Base-by-base conservation (phyloP, 2,113 vertebrate species). In the Brachypteracias leptosomus region DNA sequence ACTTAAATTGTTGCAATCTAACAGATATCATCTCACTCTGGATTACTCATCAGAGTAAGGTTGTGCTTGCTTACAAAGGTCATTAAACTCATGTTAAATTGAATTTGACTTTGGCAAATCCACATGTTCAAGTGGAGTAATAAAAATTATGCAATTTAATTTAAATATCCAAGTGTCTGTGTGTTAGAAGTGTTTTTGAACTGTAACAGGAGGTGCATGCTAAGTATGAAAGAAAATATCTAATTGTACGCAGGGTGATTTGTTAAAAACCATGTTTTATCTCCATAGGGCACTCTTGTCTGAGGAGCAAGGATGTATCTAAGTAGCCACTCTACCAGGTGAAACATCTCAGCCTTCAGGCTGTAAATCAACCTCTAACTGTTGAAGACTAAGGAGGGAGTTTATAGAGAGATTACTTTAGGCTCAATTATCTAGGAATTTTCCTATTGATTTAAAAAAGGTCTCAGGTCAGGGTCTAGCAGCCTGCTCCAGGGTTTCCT, bases 401-500 rank as follows among this genome's bases (percentile, higher is more conserved):
- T 72, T 70, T 75, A 15, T 3, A 16, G 3, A 72, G 78, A 88
- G 78, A 65, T 88, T 65, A 54, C 78, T 52, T 82, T 31, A 11
- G 25, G 21, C 85, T 83, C 75, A 66, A 2, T 81, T 73, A 83
- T 85, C 85, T 58, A 36, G 38, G 85, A 91, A 58, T 73, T 80
- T 73, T 49, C 73, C 74, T 80, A 62, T 55, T 86, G 88, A 95
- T 73, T 92, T 83, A 8, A 42, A 81, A 88, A n/a, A 76, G 74
- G 75, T 85, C 66, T 47, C n/a, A n/a, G 94, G 88, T 93, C 94
- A 90, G 52, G 35, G 70, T 77, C 24, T 61, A 46, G 79, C 65
- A 72, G 52, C 71, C 70, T 73, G 82, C 94, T 81, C 49, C 79
- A 35, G 96, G 92, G 55, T 77, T 92, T 88, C 63, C 88, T 89